Percentiles rank a stretch among this genome's conserved stretches.
phyloP scores from a whole-genome alignment of 2,888 invertebrate species.

The Drosophila leonis region DNA sequence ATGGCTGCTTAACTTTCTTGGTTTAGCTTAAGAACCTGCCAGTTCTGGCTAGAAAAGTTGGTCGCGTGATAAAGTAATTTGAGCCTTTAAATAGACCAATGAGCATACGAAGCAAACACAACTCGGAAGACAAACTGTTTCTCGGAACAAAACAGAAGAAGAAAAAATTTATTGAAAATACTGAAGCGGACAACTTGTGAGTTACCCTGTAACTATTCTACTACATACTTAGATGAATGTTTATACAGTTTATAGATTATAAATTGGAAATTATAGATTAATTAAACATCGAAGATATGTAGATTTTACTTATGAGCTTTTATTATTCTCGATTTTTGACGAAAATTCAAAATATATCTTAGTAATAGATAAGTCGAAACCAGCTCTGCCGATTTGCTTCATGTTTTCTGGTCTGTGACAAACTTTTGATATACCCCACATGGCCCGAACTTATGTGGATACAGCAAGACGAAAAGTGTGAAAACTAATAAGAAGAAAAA shows the following conservation, averaged over 20 bases:
- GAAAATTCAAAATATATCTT: too few relatives aligned
- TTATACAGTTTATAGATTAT: not conserved
- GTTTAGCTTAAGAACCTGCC: constrained; percentile 13
- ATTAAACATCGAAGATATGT: too few relatives aligned
- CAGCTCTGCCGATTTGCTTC: not conserved
- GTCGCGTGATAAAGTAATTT: constrained; percentile 72
- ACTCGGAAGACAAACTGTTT: constrained; percentile 53
- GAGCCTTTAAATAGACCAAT: constrained; percentile 69
- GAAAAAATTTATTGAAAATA: constrained; percentile 12
- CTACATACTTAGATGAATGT: not conserved
- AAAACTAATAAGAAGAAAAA: constrained; percentile 69
- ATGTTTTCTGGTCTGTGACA: not conserved
- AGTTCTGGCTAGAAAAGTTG: constrained; percentile 50
- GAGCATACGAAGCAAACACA: constrained; percentile 35
- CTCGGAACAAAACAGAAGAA: constrained; percentile 43
- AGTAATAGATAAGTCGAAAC: not conserved
- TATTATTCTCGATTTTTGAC: too few relatives aligned
- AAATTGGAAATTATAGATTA: not conserved
- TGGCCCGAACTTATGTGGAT: not conserved
- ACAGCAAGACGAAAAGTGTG: constrained; percentile 52
- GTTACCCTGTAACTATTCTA: not conserved
- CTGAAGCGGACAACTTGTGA: not conserved
- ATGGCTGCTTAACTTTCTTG: constrained; percentile 24
- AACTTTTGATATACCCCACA: constrained; percentile 4
- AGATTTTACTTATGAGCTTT: too few relatives aligned